phyloP scores from a whole-genome alignment of 2,888 invertebrate species.

The Epirrita christyi region DNA sequence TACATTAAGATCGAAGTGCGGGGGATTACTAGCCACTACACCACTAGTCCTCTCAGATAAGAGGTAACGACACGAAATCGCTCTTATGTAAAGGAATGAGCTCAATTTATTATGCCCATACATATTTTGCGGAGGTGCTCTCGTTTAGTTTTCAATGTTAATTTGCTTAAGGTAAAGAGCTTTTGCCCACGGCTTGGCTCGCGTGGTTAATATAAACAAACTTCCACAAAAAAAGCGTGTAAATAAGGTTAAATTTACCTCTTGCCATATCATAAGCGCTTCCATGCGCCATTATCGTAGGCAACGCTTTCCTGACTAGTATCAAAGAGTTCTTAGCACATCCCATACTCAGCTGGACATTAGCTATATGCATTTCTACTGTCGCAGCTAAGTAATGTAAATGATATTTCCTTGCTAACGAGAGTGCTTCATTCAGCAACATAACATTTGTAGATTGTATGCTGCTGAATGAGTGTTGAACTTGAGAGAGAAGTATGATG shows the following conservation, averaged over 20 bases:
- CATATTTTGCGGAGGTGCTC: too few species aligned
- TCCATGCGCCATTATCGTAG: slow-evolving; percentile 91
- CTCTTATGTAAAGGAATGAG: too few species aligned
- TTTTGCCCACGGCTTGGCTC: too few species aligned
- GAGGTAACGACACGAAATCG: too few species aligned
- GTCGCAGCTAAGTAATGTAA: slow-evolving; percentile 91
- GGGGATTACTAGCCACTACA: too few species aligned
- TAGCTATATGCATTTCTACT: slow-evolving; percentile 91
- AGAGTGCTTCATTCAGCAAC: slow-evolving; percentile 88
- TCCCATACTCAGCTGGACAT: slow-evolving; percentile 90
- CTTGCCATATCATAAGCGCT: slow-evolving; percentile 92
- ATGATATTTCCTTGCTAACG: slow-evolving; percentile 89
- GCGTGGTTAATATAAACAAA: too few species aligned
- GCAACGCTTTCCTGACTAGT: slow-evolving; percentile 88
- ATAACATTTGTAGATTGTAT: slow-evolving; percentile 82
- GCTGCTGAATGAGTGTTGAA: slow-evolving; percentile 86
- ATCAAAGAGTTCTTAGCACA: slow-evolving; percentile 90
- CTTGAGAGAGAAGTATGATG: slow-evolving; percentile 87
- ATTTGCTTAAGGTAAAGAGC: too few species aligned
- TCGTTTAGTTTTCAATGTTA: too few species aligned
- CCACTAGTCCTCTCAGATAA: too few species aligned
- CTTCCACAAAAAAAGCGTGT: too few species aligned
- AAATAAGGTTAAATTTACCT: slow-evolving; percentile 58
- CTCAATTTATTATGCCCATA: too few species aligned
- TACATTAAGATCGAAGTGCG: too few species aligned